Base-by-base conservation (phyloP, 2,113 vertebrate genomes). In the Lethenteron reissneri region DNA sequence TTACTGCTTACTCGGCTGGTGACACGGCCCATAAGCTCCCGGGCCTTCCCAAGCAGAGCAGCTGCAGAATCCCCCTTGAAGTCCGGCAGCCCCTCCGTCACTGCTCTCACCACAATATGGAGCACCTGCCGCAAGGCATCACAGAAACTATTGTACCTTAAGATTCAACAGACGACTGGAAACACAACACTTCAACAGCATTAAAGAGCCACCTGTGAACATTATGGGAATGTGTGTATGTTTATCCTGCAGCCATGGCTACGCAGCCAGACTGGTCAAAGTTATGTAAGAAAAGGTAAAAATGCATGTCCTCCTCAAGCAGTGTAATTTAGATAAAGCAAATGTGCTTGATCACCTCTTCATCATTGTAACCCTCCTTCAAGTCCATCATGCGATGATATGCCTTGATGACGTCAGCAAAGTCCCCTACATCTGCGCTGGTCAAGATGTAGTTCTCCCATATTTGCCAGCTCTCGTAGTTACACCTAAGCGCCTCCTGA, bases 391-490 rank as follows among this genome's bases (percentile, higher is more conserved):
- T 87, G 56, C 88, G 84, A 74, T 99, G 92, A 76, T 97, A 96
- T 62, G 91, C 88, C 79, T 88, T 86, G 78, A 92, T 84, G 74
- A 87, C 84, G 80, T 99, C 92, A 11, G 80, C 75, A 77, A 96
- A 99, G 72, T 92, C 89, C 71, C 94, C 94, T 12, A 95, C 57
- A 7, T 99, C 92, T 9, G 83, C 84, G 78, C 90, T 84, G 70
- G 91, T 92, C 1, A 83, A 75, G 56, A 97, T 81, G 76, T 90
- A 97, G 78, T 99, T 99, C 80, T 99, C 94, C 94, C 94, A 99
- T 79, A 99, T 95, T 81, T 99, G 92, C 94, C 94, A 99, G 73
- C 92, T 88, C 72, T 99, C 91, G 25, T 84, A 99, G 80, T 97
- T 97, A 77, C 94, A 97, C 76, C 86, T 95, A 71, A 99, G 84